Percentiles rank a stretch among this genome's conserved stretches.
Conservation (phyloP, 2,113 vertebrate species). For the Pteruthius melanotis region DNA sequence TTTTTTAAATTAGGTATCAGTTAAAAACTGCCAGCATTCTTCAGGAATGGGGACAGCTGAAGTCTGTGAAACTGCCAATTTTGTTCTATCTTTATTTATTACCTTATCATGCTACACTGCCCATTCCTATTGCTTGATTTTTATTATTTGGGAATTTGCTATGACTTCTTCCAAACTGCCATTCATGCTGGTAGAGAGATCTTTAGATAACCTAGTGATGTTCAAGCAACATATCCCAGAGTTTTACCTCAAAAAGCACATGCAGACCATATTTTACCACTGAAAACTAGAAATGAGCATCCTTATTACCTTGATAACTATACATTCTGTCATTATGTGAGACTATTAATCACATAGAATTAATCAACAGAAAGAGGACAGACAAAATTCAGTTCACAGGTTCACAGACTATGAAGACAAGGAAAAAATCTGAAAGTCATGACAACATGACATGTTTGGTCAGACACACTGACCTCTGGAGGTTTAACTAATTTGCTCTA, state of each 20-base stretch:
- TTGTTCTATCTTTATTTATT: not conserved
- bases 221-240: not conserved
- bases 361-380: not conserved
- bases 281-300: not conserved
- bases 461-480: not conserved
- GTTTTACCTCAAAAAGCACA: not conserved
- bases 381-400: not conserved
- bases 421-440: not conserved
- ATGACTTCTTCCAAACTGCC: not conserved
- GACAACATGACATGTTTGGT: not conserved
- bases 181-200: not conserved
- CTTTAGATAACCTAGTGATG: not conserved
- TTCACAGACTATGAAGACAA: not conserved
- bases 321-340: not conserved
- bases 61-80: not conserved
- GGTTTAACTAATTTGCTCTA: not conserved
- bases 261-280: not conserved
- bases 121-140: not conserved
- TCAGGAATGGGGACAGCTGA: not conserved
- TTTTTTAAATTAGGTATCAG: not conserved
- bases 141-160: not conserved
- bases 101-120: not conserved
- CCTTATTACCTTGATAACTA: not conserved
- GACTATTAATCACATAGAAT: not conserved
- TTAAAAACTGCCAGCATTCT: not conserved